Conservation (phyloP, 2,797 vertebrate genomes). For the Nothura maculosa region DNA sequence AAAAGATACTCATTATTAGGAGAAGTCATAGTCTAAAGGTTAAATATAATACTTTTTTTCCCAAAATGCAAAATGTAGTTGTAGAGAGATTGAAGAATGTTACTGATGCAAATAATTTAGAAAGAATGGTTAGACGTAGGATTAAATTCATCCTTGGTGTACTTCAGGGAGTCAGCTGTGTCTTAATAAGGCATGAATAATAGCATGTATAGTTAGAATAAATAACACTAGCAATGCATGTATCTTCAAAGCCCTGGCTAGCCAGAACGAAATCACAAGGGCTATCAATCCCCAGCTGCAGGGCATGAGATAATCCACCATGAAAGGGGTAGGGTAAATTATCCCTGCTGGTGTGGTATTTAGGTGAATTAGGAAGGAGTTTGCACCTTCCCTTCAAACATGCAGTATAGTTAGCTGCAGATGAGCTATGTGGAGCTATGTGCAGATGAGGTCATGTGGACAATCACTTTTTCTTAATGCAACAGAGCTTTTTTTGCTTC, state of each 20-base stretch:
- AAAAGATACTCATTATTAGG: background rate
- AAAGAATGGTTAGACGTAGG: background rate
- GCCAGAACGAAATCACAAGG: background rate
- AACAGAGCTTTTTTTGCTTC: background rate
- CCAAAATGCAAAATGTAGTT: background rate
- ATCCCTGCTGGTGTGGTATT: background rate
- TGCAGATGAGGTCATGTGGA: background rate
- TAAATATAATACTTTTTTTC: background rate
- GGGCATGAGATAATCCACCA: background rate
- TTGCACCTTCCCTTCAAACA: background rate
- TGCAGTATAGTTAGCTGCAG: background rate
- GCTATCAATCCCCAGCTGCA: background rate
- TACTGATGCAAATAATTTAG: background rate
- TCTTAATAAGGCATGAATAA: background rate
- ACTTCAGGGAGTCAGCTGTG: background rate
- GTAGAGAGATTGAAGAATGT: background rate
- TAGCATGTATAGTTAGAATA: background rate
- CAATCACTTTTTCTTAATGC: background rate
- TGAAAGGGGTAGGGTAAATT: background rate
- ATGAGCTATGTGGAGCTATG: no score
- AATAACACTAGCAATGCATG: background rate
- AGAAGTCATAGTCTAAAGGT: background rate
- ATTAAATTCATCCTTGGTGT: conserved; percentile 9
- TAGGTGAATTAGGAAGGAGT: background rate
- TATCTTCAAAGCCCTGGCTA: background rate